Percentiles rank a stretch among this genome's conserved stretches.
phyloP scores from a whole-genome alignment of 2,113 vertebrate genomes.

The Rallus limicola region DNA sequence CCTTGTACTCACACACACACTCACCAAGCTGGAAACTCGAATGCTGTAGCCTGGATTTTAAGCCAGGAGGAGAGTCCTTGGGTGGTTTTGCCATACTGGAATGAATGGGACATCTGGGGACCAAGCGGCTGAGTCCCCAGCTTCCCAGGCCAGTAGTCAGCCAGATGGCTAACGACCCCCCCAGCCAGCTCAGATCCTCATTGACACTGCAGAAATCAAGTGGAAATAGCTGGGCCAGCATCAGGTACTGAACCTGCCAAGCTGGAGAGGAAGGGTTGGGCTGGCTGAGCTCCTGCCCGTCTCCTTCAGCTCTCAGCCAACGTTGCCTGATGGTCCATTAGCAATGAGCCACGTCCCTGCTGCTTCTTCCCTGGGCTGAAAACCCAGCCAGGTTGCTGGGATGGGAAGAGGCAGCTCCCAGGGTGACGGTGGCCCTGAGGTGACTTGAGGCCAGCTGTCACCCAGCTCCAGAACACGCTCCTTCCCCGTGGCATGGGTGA shows the following conservation, averaged over 20 bases:
- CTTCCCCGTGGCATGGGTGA: not conserved
- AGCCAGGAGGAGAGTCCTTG: not conserved
- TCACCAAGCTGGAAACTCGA: accelerated
- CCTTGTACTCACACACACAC: accelerated
- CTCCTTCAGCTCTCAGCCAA: not conserved
- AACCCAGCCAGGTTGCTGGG: not conserved
- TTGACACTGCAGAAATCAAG: not conserved
- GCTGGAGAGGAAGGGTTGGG: not conserved
- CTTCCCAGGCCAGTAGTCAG: not conserved
- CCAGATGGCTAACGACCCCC: not conserved
- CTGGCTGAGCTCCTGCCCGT: not conserved
- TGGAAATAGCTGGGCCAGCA: not conserved
- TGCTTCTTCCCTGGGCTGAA: not conserved
- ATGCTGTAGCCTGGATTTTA: not conserved
- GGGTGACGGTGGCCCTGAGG: accelerated
- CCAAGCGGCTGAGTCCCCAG: not conserved
- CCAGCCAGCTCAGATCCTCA: not conserved
- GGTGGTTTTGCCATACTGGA: not conserved
- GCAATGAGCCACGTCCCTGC: accelerated
- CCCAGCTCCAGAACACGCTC: not conserved
- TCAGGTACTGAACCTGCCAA: not conserved
- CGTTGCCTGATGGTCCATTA: accelerated
- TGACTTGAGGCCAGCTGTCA: constrained; percentile 9
- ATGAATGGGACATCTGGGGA: not conserved
- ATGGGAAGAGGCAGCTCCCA: not conserved